A percentile compares a stretch with the other conserved stretches of the same genome.
Evolutionary conservation across 2,113 vertebrate species (phyloP).

Genomic region (Brachirus orientalis): DNA sequence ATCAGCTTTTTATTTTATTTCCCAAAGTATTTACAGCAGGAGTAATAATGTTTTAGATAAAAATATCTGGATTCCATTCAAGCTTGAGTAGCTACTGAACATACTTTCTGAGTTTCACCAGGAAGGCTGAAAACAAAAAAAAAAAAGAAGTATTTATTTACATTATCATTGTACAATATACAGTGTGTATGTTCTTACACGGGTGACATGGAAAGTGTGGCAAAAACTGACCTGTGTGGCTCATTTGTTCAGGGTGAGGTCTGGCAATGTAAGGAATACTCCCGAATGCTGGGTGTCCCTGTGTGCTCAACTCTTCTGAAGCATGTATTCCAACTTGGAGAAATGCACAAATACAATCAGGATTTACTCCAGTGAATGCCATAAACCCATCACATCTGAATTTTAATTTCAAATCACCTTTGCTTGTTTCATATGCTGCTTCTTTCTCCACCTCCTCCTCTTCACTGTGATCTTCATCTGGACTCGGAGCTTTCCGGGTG

Average conservation of each 20-base stretch:
- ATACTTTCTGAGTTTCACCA: conserved; percentile 90
- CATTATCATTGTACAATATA: no score
- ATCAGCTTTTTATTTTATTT: conserved; percentile 1
- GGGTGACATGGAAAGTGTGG: background rate
- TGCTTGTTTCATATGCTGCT: conserved; percentile 43
- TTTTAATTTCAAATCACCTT: conserved; percentile 58
- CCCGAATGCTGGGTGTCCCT: conserved; percentile 56
- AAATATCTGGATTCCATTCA: background rate
- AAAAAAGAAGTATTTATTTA: background rate
- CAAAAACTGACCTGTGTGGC: conserved; percentile 87
- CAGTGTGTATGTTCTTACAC: background rate
- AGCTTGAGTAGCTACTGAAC: conserved; percentile 36
- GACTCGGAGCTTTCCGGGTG: conserved; percentile 60
- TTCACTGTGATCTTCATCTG: conserved; percentile 54
- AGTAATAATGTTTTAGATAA: no score
- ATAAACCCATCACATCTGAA: background rate
- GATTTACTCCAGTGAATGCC: background rate
- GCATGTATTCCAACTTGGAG: background rate
- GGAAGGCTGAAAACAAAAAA: conserved; percentile 85
- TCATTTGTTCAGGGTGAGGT: conserved; percentile 83
- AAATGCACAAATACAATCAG: background rate
- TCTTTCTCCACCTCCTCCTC: conserved; percentile 52
- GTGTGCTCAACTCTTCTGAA: conserved; percentile 61
- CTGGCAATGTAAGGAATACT: conserved; percentile 86
- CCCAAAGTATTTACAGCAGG: background rate